Evolutionary conservation across 2,888 invertebrate species (phyloP).

Genomic region (Mesorhabditis belari): DNA sequence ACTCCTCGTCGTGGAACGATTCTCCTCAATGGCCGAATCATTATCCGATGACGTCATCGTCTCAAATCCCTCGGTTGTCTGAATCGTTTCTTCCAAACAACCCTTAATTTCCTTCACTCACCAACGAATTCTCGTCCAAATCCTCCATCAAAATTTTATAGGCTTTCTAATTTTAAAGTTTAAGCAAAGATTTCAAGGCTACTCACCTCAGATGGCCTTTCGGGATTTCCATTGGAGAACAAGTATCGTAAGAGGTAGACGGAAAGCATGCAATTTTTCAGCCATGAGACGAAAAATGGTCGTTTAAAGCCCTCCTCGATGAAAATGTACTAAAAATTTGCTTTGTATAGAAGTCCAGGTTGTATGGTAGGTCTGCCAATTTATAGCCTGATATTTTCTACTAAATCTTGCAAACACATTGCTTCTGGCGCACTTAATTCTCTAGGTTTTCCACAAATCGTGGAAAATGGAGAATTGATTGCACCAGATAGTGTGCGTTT

Average conservation of each 20-base stretch:
- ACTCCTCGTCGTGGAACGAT: slow-evolving; percentile 4
- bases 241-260: slow-evolving; percentile 74
- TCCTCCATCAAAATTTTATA: slow-evolving; percentile 19
- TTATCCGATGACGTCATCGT: slow-evolving; percentile 25
- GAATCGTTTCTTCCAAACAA: slow-evolving; percentile 1
- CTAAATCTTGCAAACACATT: too few species aligned
- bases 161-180: background rate
- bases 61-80: slow-evolving; percentile 28
- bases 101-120: background rate
- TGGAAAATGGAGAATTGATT: too few species aligned
- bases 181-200: background rate
- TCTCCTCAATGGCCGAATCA: slow-evolving; percentile 14
- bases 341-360: slow-evolving; percentile 1
- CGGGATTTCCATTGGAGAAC: slow-evolving; percentile 7
- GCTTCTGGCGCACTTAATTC: too few species aligned
- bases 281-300: slow-evolving; percentile 89
- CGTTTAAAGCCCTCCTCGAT: slow-evolving; percentile 76
- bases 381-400: background rate
- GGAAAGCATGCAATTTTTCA: slow-evolving; percentile 87
- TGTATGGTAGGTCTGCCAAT: background rate
- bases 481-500: too few species aligned
- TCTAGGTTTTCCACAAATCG: too few species aligned
- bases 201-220: slow-evolving; percentile 1
- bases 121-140: slow-evolving; percentile 13
- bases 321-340: slow-evolving; percentile 62